Conservation (phyloP, 2,797 vertebrate species). For the Tokudaia muenninki region DNA sequence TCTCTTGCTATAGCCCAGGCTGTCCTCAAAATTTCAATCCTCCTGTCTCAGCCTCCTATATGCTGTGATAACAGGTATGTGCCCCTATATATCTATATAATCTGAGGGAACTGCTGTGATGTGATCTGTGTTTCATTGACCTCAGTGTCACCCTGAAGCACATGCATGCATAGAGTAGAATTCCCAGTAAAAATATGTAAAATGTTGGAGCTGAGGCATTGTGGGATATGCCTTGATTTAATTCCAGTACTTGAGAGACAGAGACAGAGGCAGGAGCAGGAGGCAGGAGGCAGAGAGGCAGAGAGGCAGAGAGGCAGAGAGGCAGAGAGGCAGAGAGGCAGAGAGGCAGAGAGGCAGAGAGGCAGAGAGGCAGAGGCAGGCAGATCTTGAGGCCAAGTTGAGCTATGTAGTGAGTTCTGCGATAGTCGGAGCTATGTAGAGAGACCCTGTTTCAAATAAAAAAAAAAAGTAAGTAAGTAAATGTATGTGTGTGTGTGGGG, state of each 20-base stretch:
- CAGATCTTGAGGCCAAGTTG: background rate
- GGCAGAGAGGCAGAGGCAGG: no score
- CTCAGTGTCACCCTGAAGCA: background rate
- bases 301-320: no score
- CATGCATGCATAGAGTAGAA: background rate
- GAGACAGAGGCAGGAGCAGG: no score
- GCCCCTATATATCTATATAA: background rate
- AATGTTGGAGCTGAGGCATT: background rate
- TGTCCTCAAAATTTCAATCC: background rate
- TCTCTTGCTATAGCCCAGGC: background rate
- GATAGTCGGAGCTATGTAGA: background rate
- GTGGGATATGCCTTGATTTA: background rate
- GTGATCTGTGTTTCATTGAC: no score
- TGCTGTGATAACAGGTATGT: no score
- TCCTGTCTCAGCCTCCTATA: background rate
- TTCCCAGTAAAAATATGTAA: background rate
- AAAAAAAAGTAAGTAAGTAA: background rate
- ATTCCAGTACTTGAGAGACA: background rate
- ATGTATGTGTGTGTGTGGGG: background rate
- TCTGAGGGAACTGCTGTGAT: fast-evolving
- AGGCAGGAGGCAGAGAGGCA: no score
- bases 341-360: no score
- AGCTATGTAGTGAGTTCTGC: background rate
- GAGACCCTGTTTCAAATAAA: background rate
- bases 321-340: no score